Evolutionary conservation across 2,888 invertebrate genomes (phyloP), one percentile per base, ranked within the genome.

Genomic region (Platycheirus albimanus): DNA sequence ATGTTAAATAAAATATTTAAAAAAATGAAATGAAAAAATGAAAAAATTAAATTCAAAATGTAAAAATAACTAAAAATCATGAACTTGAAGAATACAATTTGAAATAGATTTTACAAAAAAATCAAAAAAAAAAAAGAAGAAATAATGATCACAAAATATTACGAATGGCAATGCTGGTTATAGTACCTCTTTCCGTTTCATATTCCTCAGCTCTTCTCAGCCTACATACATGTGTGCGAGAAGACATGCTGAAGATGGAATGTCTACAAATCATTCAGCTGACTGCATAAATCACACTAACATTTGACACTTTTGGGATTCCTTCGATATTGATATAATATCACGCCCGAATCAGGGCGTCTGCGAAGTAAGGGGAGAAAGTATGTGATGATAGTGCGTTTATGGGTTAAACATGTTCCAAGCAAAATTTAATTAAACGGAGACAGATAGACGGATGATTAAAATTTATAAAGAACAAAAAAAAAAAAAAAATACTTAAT

Each of bases 181-280:
- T 63, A 56, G 45, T 63, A 54, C 52, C 24, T 30, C 43, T 41
- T 79, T 76, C 72, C 17, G 56, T 17, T 11, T 13, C 45, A 19
- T 49, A 52, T 52, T 52, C 20, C 30, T 58, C 19, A 17, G 19
- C 33, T 28, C 33, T 8, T 63, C 33, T 51, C 61, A 38, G 28
- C 43, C 10, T 52, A 15, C 10, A 17, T 33, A 17, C 11, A 17
- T 78, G 28, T 52, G 43, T 56, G 63, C 8, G 56, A 64, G 64
- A 10, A 36, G 71, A 75, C 58, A 77, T 72, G 67, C 41, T 69
- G 87, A 86, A 88, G 88, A 88, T 86, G 88, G 88, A 89, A 88
- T 88, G 89, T 88, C 88, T 88, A 88, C 88, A 88, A 88, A 88
- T 88, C 89, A 89, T 89, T 87, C 88, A 88, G 86, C 87, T 86